These are phyloP conservation scores for Glossosoma conforme DNA, from an alignment of 1,140 invertebrate genomes.

Conservation along the genomic window DNA sequence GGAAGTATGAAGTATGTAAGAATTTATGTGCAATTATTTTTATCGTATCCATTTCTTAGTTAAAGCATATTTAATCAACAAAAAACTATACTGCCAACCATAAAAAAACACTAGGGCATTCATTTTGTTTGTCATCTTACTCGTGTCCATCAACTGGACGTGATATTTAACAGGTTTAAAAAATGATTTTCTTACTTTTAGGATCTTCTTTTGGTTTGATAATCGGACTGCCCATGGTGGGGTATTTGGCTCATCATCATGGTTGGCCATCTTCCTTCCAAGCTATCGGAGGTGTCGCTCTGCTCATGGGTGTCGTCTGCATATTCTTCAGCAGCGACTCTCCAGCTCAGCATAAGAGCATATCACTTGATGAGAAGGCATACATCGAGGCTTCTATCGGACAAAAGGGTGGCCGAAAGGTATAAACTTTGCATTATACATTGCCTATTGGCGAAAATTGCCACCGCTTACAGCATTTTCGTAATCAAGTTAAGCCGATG, in stretches of 20 bases:
- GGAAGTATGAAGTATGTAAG: no score
- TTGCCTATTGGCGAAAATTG: neutral
- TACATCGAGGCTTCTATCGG: constrained; percentile 43
- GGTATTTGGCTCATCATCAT: constrained; percentile 17
- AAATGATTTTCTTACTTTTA: no score
- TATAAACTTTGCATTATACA: constrained; percentile 3
- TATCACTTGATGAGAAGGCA: constrained; percentile 37
- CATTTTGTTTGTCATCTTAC: no score
- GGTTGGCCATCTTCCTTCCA: constrained; percentile 38
- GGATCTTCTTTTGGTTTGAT: constrained; percentile 25
- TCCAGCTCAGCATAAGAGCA: constrained; percentile 38
- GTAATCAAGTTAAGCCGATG: neutral
- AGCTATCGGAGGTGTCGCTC: constrained; percentile 39
- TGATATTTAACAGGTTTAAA: no score
- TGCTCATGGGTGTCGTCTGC: constrained; percentile 33
- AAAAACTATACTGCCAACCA: no score
- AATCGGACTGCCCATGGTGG: constrained; percentile 21
- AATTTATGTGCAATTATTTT: no score
- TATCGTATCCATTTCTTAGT: no score
- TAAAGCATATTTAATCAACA: no score
- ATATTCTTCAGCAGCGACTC: constrained; percentile 37
- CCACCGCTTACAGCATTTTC: neutral
- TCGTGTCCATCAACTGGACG: no score
- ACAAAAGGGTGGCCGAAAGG: constrained; percentile 29
- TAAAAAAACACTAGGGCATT: no score